Base-by-base conservation (phyloP, 1,140 invertebrate species). In the Bilobella aurantiaca region DNA sequence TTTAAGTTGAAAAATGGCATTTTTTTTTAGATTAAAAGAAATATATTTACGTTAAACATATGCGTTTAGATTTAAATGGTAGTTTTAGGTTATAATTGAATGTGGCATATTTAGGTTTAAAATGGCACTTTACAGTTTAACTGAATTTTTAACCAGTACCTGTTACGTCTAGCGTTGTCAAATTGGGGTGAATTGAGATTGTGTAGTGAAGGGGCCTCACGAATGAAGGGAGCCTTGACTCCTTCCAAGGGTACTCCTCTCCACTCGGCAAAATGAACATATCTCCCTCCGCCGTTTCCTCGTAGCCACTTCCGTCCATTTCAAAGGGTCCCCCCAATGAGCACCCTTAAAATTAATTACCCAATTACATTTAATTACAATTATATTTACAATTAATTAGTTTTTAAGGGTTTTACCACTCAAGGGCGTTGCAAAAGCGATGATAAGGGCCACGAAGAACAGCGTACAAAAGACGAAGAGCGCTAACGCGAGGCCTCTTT, bases 131-230 rank as follows among this genome's bases (percentile, higher is more conserved):
- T 42, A 8, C 34, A 42, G 8, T 42, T 42, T 12, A 42, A 42
- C 34, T 42, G 8, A 12, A 18, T 30, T 37, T 65, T 71, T 79
- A n/a, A n/a, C n/a, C n/a, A n/a, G n/a, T 76, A 91, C 90, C 91
- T 83, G 87, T 88, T 47, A 94, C 84, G 77, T 89, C 87, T 56
- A 90, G 82, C 32, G 89, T 92, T 25, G 91, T 93, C 25, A 97
- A 79, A 79, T 97, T 96, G 56, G 94, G 93, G 81, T 96, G 92
- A 64, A 97, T 86, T 74, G 87, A 88, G 28, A 98, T 83, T 74
- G 88, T 88, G 76, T 98, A 98, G 68, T 88, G 84, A 67, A 86
- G 81, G 28, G 94, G 94, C 74, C 85, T 83, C 27, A 88, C 82
- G 74, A 86, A 86, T 37, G 81, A 82, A 3, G 95, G 95, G 69